Percentiles rank a stretch among this genome's conserved stretches.
Evolutionary conservation across 2,888 invertebrate species (phyloP).

Genomic region (Epsilonema sp.): DNA sequence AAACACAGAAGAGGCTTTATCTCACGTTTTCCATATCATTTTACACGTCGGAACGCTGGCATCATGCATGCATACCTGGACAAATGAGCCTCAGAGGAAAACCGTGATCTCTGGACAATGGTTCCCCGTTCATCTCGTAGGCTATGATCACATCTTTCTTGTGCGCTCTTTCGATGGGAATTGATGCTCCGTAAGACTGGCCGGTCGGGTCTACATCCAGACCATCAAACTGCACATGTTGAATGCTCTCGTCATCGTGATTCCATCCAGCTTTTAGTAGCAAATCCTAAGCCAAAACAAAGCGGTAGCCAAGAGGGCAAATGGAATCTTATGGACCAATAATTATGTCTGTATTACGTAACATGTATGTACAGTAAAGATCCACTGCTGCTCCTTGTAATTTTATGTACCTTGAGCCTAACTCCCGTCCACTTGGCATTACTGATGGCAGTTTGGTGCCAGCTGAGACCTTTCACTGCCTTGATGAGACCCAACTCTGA

Average conservation of each 20-base stretch:
- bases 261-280: constrained; percentile 30
- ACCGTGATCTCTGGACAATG: constrained; percentile 68
- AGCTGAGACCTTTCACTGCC: constrained; percentile 47
- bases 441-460: constrained; percentile 77
- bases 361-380: too few species aligned
- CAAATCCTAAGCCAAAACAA: constrained; percentile 33
- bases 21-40: too few species aligned
- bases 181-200: constrained; percentile 34
- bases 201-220: constrained; percentile 21
- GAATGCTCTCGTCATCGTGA: constrained; percentile 22
- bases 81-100: constrained; percentile 63
- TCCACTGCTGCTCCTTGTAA: too few species aligned
- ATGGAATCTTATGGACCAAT: too few species aligned
- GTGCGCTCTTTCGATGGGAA: constrained; percentile 58
- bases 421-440: constrained; percentile 75
- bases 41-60: too few species aligned
- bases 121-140: constrained; percentile 72
- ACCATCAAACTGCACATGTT: constrained; percentile 34
- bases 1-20: constrained; percentile 1
- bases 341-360: too few species aligned
- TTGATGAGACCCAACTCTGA: constrained; percentile 30
- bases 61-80: constrained; percentile 62
- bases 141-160: constrained; percentile 63
- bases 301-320: too few species aligned
- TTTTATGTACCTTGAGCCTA: constrained; percentile 34